A percentile compares a stretch with the other conserved stretches of the same genome.
Evolutionary conservation across 1,140 invertebrate genomes (phyloP).

Genomic region (Trichonephila clavipes): DNA sequence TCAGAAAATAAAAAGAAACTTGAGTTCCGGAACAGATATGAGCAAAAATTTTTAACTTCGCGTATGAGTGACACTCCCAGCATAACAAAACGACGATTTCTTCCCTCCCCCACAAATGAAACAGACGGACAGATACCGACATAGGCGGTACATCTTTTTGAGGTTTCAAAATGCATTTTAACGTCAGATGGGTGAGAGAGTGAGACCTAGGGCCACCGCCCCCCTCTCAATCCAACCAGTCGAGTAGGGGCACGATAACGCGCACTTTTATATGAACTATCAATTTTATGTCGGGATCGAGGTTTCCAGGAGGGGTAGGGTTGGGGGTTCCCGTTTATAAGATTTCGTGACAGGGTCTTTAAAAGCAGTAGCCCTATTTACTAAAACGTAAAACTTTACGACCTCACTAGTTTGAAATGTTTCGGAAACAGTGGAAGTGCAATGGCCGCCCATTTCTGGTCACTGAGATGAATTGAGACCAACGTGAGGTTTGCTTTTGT

Average conservation of each 20-base stretch:
- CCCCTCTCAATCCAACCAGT: background rate
- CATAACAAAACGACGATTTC: background rate
- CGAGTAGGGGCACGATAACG: slow-evolving; percentile 23
- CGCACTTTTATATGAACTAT: slow-evolving; percentile 70
- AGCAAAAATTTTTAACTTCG: too few relatives aligned
- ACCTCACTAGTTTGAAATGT: slow-evolving; percentile 42
- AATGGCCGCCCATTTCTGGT: background rate
- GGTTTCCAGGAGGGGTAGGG: background rate
- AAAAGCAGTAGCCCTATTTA: slow-evolving; percentile 68
- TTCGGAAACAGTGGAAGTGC: background rate
- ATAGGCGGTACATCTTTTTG: slow-evolving; percentile 2
- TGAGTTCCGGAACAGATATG: too few relatives aligned
- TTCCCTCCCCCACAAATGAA: background rate
- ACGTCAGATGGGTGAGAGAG: slow-evolving; percentile 26
- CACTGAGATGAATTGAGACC: background rate
- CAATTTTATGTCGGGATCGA: slow-evolving; percentile 69
- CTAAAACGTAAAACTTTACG: slow-evolving; percentile 74
- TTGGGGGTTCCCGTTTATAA: slow-evolving; percentile 55
- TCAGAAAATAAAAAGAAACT: too few relatives aligned
- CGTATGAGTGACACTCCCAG: background rate
- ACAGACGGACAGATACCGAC: background rate
- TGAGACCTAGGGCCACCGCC: too few relatives aligned
- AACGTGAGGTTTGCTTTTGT: too few relatives aligned
- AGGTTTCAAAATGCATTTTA: slow-evolving; percentile 56
- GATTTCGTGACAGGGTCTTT: slow-evolving; percentile 73